Evolutionary conservation across 2,888 invertebrate genomes (phyloP).

Genomic region (Ennomos erosarius): DNA sequence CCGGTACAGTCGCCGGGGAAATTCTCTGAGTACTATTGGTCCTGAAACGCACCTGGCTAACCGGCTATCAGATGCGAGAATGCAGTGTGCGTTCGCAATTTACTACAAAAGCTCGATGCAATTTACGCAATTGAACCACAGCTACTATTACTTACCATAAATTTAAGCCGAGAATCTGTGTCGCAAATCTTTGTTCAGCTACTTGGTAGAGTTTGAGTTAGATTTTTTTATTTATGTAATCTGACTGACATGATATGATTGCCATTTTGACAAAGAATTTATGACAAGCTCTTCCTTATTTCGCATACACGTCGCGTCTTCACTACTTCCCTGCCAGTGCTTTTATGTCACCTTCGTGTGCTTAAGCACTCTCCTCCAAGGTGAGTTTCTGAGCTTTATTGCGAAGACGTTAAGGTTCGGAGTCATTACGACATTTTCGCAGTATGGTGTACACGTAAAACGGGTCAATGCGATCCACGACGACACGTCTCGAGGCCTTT

Average conservation of each 20-base stretch:
- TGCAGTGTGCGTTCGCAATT: conserved; percentile 41
- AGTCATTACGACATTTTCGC: conserved; percentile 25
- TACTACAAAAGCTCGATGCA: conserved; percentile 32
- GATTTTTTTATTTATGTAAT: no score
- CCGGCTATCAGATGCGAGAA: conserved; percentile 30
- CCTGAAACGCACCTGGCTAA: conserved; percentile 25
- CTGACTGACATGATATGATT: no score
- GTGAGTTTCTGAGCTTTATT: conserved; percentile 24
- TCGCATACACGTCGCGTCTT: conserved; percentile 24
- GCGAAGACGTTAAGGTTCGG: conserved; percentile 27
- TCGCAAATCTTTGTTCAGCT: conserved; percentile 16
- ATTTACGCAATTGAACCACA: conserved; percentile 38
- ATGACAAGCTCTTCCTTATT: conserved; percentile 23
- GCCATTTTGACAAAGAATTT: conserved; percentile 6
- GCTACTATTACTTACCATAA: conserved; percentile 23
- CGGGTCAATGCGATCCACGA: conserved; percentile 69
- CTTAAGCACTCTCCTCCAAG: conserved; percentile 16
- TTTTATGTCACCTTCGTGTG: conserved; percentile 35
- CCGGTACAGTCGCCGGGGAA: conserved; percentile 37
- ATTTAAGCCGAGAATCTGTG: conserved; percentile 13
- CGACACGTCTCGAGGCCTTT: conserved; percentile 64
- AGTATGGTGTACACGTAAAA: conserved; percentile 46
- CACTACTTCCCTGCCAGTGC: conserved; percentile 22
- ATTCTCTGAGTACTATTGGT: conserved; percentile 36
- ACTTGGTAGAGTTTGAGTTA: conserved; percentile 1